Base-by-base conservation (phyloP, 2,888 invertebrate genomes). In the Tyria jacobaeae region DNA sequence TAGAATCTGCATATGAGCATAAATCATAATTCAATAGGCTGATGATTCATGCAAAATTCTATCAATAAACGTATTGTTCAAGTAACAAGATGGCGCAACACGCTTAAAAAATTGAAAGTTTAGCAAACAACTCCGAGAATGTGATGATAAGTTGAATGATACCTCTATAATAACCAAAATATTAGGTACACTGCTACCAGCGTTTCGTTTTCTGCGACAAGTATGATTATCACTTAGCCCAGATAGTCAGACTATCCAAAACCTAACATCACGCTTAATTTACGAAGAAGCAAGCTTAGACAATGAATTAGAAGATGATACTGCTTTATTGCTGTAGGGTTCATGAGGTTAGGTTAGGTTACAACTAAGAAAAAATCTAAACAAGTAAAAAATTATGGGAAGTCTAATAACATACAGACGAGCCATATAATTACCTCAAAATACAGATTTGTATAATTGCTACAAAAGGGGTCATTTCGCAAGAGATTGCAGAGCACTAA, bases 381-480 rank as follows among this genome's bases (percentile, higher is more conserved):
- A 14, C 37, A 15, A 37, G 15, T 6, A 4, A 27, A 27, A 27
- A 27, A 27, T 6, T 4, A 27, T 27, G 27, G 27, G 27, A 6
- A 27, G 27, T 3, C 27, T 27, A 27, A 6, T 27, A 6, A 37
- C 12, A 37, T 14, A 1, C 2, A 12, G 4, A 37, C 15, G 14
- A 37, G 4, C 37, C 14, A 14, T 14, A 37, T 14, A 39, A 4
- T 39, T n/a, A 39, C n/a, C n/a, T n/a, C n/a, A n/a, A n/a, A n/a
- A 39, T 4, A 39, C 24, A n/a, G 15, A 15, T n/a, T 17, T 56
- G 35, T n/a, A 56, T 10, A 56, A 56, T 24, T 59, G 58, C 25
- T 35, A 47, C 1, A 52, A 51, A 31, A 31, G 34, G 34, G 58
- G 52, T 0, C 52, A 59, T n/a, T 59, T 41, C n/a, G 58, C 52